Conservation (phyloP, 1,140 invertebrate species). For the Ectropis grisescens region DNA sequence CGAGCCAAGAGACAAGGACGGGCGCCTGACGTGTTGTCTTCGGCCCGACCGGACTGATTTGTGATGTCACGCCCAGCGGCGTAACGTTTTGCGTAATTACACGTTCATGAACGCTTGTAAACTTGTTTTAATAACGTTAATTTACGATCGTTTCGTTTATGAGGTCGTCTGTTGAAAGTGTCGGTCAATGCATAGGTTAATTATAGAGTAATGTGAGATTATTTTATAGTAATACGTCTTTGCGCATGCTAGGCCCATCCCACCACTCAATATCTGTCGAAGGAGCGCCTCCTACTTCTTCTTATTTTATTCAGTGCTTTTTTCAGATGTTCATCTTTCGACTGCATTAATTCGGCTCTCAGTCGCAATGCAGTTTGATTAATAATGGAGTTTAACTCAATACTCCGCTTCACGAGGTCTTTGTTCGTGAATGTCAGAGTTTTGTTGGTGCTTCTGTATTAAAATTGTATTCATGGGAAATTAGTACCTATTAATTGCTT, state of each 20-base stretch:
- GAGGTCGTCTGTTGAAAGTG: constrained; percentile 49
- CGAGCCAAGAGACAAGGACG: constrained; percentile 24
- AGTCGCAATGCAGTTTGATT: constrained; percentile 63
- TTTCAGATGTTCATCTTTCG: constrained; percentile 45
- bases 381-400: constrained; percentile 43
- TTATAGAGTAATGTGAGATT: constrained; percentile 31
- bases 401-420: not conserved
- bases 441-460: too few relatives aligned
- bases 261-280: constrained; percentile 67
- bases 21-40: constrained; percentile 51
- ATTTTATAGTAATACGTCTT: constrained; percentile 46
- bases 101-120: constrained; percentile 44
- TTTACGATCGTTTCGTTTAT: constrained; percentile 47
- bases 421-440: too few relatives aligned
- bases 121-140: constrained; percentile 63
- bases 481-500: too few relatives aligned
- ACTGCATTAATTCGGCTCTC: constrained; percentile 46
- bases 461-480: too few relatives aligned
- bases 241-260: constrained; percentile 65
- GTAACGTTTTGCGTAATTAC: constrained; percentile 68
- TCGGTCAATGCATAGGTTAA: constrained; percentile 33
- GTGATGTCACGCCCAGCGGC: constrained; percentile 67
- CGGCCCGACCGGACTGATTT: constrained; percentile 56
- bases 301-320: constrained; percentile 62
- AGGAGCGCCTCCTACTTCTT: constrained; percentile 62